Conservation (phyloP, 2,888 invertebrate species). For the Drosophila merina region DNA sequence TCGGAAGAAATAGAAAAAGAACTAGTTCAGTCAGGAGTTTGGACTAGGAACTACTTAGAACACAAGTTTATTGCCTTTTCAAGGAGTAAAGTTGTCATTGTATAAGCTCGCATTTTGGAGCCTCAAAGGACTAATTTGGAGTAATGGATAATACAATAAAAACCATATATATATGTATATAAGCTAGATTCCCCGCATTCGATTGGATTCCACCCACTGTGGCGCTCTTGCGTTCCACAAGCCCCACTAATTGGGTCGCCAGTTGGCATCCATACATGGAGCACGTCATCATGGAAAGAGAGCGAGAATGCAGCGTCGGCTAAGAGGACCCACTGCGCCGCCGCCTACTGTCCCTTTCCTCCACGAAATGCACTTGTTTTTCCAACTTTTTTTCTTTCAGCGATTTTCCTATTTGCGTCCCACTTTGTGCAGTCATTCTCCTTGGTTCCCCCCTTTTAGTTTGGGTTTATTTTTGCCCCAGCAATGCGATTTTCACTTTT, state of each 20-base stretch:
- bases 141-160: neutral
- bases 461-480: constrained; percentile 55
- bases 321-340: constrained; percentile 35
- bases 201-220: constrained; percentile 19
- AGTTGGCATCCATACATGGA: constrained; percentile 20
- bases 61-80: neutral
- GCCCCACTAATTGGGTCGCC: constrained; percentile 60
- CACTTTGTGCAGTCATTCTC: constrained; percentile 41
- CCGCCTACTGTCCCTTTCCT: constrained; percentile 10
- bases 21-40: constrained; percentile 1
- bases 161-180: neutral
- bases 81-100: too few species aligned
- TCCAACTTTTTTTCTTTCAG: constrained; percentile 32
- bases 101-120: too few species aligned
- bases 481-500: constrained; percentile 51
- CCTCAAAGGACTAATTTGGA: too few species aligned
- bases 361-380: constrained; percentile 23
- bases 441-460: constrained; percentile 19
- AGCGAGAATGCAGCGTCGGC: constrained; percentile 1
- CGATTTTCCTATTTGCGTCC: constrained; percentile 38
- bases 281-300: constrained; percentile 32
- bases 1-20: constrained; percentile 4
- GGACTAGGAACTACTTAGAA: too few species aligned
- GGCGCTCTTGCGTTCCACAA: constrained; percentile 44
- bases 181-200: constrained; percentile 3